These are phyloP conservation scores for Orthosia gothica DNA, from an alignment of 2,888 invertebrate species.

Conservation along the genomic window DNA sequence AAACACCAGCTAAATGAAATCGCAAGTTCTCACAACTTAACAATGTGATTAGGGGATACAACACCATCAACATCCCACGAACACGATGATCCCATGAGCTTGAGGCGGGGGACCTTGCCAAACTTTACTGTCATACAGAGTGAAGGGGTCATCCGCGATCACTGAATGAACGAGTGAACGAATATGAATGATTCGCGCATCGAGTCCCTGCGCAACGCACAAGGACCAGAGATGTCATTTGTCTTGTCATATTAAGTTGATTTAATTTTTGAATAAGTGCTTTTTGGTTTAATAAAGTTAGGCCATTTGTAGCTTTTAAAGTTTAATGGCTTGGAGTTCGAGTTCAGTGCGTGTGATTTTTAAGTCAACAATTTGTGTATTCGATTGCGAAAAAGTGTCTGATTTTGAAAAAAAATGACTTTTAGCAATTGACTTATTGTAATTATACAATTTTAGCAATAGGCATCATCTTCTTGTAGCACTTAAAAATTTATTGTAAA, in stretches of 20 bases:
- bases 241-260: slow-evolving; percentile 52
- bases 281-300: slow-evolving; percentile 25
- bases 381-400: background rate
- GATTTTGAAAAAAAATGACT: background rate
- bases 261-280: slow-evolving; percentile 41
- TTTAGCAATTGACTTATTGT: too few species aligned
- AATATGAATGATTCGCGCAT: slow-evolving; percentile 11
- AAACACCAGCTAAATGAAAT: slow-evolving; percentile 14
- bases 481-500: background rate
- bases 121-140: slow-evolving; percentile 5
- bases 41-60: slow-evolving; percentile 23
- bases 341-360: slow-evolving; percentile 15
- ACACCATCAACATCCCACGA: slow-evolving; percentile 42
- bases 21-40: slow-evolving; percentile 21
- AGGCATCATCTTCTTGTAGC: too few species aligned
- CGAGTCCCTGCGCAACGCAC: slow-evolving; percentile 16
- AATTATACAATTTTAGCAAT: too few species aligned
- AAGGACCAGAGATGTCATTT: slow-evolving; percentile 29
- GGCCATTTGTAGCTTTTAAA: slow-evolving; percentile 37
- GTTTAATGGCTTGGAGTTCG: slow-evolving; percentile 19
- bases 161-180: background rate
- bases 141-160: slow-evolving; percentile 1
- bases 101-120: background rate
- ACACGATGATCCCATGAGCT: slow-evolving; percentile 5
- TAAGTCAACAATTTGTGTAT: background rate